A percentile compares a stretch with the other conserved stretches of the same genome.
Evolutionary conservation across 2,797 vertebrate species (phyloP).

Genomic region (Muscicapa comitata): DNA sequence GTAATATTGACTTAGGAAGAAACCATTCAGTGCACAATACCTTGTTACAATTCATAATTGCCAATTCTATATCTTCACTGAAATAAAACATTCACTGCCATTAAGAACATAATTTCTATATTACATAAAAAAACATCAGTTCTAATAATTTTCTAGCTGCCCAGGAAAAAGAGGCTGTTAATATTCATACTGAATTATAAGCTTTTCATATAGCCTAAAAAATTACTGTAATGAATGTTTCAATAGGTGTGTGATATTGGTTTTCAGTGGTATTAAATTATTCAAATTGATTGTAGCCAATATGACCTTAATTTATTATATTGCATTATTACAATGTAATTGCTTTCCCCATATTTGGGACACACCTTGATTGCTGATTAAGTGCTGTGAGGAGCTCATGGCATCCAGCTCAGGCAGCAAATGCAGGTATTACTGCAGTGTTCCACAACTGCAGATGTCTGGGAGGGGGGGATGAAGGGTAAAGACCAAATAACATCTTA

Average conservation of each 20-base stretch:
- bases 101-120: neutral
- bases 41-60: neutral
- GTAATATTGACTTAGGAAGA: neutral
- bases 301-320: constrained; percentile 10
- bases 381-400: too few relatives aligned
- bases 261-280: constrained; percentile 43
- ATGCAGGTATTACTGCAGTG: neutral
- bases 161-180: neutral
- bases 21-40: neutral
- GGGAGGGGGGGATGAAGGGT: neutral
- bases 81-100: neutral
- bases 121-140: neutral
- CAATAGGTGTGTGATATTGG: neutral
- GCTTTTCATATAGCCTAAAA: neutral
- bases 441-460: neutral
- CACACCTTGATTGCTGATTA: neutral
- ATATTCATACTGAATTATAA: neutral
- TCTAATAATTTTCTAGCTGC: neutral
- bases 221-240: constrained; percentile 26
- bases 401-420: neutral
- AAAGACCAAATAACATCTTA: neutral
- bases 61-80: neutral
- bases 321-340: neutral
- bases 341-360: neutral
- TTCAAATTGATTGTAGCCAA: constrained; percentile 3